Evolutionary conservation across 2,113 vertebrate species (phyloP).

Genomic region (Struthidea cinerea): DNA sequence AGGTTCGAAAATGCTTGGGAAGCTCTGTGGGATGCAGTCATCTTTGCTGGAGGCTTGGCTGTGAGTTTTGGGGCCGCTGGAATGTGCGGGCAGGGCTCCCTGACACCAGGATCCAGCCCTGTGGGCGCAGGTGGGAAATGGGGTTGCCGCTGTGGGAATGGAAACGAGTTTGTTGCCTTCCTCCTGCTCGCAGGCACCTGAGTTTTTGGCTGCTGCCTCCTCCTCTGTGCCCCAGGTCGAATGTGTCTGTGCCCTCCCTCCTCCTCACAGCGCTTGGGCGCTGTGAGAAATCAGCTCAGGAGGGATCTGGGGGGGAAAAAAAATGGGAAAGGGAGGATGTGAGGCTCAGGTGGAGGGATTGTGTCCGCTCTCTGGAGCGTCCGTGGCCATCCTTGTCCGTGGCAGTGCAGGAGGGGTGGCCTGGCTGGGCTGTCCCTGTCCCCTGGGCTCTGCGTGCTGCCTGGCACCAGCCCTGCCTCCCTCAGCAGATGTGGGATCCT

Average conservation of each 20-base stretch:
- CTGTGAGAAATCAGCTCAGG: background rate
- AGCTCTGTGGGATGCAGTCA: background rate
- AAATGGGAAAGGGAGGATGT: accelerated
- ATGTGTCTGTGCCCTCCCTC: background rate
- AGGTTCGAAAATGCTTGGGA: background rate
- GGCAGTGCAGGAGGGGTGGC: background rate
- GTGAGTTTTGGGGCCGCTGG: background rate
- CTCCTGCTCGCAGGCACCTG: background rate
- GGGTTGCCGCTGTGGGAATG: accelerated
- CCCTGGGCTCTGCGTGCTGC: accelerated
- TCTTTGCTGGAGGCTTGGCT: background rate
- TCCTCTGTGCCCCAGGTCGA: background rate
- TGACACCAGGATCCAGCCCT: accelerated
- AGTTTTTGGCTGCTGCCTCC: background rate
- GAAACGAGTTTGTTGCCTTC: background rate
- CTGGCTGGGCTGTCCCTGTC: background rate
- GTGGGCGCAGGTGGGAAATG: background rate
- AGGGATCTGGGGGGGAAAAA: accelerated
- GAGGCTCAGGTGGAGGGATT: background rate
- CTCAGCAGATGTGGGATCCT: background rate
- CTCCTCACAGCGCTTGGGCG: accelerated
- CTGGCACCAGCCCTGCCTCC: background rate
- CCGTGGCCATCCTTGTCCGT: accelerated
- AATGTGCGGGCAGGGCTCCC: background rate
- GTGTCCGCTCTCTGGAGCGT: too few relatives aligned